phyloP scores from a whole-genome alignment of 2,888 invertebrate species.

The Eledone cirrhosa region DNA sequence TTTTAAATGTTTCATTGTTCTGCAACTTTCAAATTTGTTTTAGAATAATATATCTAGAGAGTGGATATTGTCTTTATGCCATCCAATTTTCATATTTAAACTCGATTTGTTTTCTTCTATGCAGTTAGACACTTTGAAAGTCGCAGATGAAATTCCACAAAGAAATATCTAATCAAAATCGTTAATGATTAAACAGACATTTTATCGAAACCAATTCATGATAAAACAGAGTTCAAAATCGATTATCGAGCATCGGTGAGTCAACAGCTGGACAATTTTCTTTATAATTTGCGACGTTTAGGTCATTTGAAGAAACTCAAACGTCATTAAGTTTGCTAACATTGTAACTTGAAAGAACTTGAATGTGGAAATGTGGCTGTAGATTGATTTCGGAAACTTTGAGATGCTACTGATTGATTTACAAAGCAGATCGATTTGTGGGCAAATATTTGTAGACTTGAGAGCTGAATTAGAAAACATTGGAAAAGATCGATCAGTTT shows the following conservation, averaged over 20 bases:
- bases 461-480: not conserved
- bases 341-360: not conserved
- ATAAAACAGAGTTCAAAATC: not conserved
- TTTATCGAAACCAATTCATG: too few species aligned
- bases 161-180: too few species aligned
- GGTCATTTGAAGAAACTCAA: slow-evolving; percentile 1
- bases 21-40: too few species aligned
- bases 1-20: too few species aligned
- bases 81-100: too few species aligned
- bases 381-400: not conserved
- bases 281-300: not conserved
- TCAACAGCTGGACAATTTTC: not conserved
- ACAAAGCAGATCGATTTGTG: not conserved
- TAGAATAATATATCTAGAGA: too few species aligned
- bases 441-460: not conserved
- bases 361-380: not conserved
- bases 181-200: too few species aligned
- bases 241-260: not conserved
- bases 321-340: not conserved
- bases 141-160: too few species aligned
- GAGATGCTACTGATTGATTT: slow-evolving; percentile 1
- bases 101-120: too few species aligned
- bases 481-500: not conserved
- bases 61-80: too few species aligned
- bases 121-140: too few species aligned